Conservation (phyloP, 2,888 invertebrate species). For the Hirtodrosophila duncani region DNA sequence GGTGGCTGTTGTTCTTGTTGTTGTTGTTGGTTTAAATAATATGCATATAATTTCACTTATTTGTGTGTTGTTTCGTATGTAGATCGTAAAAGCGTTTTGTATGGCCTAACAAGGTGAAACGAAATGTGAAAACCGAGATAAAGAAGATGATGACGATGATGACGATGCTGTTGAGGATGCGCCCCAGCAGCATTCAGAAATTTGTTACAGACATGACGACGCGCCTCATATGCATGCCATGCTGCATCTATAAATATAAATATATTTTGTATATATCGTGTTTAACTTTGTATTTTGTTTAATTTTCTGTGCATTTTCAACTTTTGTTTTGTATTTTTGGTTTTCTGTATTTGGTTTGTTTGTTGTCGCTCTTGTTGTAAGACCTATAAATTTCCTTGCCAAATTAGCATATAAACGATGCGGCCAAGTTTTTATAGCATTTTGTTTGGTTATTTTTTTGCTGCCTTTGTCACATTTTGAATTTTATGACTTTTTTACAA, state of each 20-base stretch:
- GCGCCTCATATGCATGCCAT: conserved; percentile 6
- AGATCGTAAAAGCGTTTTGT: conserved; percentile 57
- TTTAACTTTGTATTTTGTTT: conserved; percentile 20
- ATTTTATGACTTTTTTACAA: conserved; percentile 25
- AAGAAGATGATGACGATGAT: conserved; percentile 35
- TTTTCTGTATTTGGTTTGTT: conserved; percentile 27
- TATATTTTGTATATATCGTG: conserved; percentile 20
- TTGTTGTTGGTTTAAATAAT: conserved; percentile 19
- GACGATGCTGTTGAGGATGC: conserved; percentile 24
- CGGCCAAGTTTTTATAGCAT: conserved; percentile 48
- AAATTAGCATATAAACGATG: conserved; percentile 68
- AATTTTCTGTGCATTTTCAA: conserved; percentile 10
- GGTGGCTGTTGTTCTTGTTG: conserved; percentile 29
- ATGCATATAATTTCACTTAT: conserved; percentile 61
- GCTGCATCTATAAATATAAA: conserved; percentile 52
- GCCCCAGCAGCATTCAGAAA: conserved; percentile 47
- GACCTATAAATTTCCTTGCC: conserved; percentile 58
- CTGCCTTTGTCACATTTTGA: conserved; percentile 47
- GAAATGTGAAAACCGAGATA: conserved; percentile 58
- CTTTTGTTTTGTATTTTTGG: conserved; percentile 13
- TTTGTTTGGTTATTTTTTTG: too few species aligned
- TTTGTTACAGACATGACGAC: conserved; percentile 59
- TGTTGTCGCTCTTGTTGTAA: conserved; percentile 69
- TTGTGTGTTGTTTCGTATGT: conserved; percentile 34
- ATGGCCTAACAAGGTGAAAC: conserved; percentile 67